Percentiles rank a stretch among this genome's conserved stretches.
phyloP scores from a whole-genome alignment of 1,140 invertebrate genomes.

The Agrilus planipennis region DNA sequence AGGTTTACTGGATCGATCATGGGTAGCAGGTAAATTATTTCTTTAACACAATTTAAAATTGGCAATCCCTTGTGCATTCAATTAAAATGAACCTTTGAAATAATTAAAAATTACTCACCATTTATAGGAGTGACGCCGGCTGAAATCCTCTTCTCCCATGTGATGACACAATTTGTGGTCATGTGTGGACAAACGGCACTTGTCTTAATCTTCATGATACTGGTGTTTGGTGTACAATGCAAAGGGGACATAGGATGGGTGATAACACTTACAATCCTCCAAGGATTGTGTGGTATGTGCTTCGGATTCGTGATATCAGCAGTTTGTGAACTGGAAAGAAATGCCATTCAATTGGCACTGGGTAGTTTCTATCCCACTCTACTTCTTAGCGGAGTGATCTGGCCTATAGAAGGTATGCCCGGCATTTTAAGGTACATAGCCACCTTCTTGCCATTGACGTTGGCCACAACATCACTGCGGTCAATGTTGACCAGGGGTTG shows the following conservation, averaged over 20 bases:
- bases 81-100: background rate
- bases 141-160: conserved; percentile 85
- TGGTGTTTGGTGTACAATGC: conserved; percentile 77
- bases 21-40: conserved; percentile 48
- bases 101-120: conserved; percentile 2
- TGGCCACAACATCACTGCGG: conserved; percentile 80
- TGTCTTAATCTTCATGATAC: conserved; percentile 80
- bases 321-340: conserved; percentile 81
- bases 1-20: conserved; percentile 77
- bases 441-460: conserved; percentile 74
- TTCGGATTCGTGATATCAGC: conserved; percentile 91
- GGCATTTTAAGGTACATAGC: conserved; percentile 68
- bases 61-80: no score
- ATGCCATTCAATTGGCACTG: conserved; percentile 86
- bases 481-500: conserved; percentile 84
- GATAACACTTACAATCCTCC: conserved; percentile 69
- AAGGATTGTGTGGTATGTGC: conserved; percentile 89
- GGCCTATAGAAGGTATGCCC: conserved; percentile 84
- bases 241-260: conserved; percentile 76
- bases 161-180: conserved; percentile 85
- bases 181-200: conserved; percentile 85
- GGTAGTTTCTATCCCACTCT: conserved; percentile 92
- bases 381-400: conserved; percentile 80
- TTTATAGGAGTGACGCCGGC: conserved; percentile 66
- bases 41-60: no score